Conservation (phyloP, 2,888 invertebrate species). For the Mimachlamys varia region DNA sequence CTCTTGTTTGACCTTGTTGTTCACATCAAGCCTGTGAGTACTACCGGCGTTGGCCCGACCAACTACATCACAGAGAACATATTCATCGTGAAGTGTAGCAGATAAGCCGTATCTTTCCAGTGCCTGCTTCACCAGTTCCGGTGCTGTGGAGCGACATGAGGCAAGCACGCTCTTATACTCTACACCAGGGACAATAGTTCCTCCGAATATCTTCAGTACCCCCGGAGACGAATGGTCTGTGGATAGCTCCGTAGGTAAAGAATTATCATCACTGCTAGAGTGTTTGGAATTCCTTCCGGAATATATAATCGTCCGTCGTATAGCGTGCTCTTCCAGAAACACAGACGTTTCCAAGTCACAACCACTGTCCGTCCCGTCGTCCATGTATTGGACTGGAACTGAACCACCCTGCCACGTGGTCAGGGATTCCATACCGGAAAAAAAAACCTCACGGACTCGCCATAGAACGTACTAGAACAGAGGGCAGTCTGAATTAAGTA, state of each 20-base stretch:
- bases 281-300: constrained; percentile 44
- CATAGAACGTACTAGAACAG: neutral
- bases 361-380: neutral
- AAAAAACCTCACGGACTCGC: neutral
- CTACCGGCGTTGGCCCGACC: constrained; percentile 60
- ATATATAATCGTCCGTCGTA: constrained; percentile 48
- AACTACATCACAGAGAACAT: constrained; percentile 77
- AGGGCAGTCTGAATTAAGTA: neutral
- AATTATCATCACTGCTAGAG: constrained; percentile 42
- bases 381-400: constrained; percentile 7
- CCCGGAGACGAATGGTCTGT: constrained; percentile 75
- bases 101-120: constrained; percentile 75
- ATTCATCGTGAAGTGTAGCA: constrained; percentile 60
- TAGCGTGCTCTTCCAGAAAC: constrained; percentile 49
- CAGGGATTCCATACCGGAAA: neutral
- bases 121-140: constrained; percentile 76
- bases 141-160: constrained; percentile 72
- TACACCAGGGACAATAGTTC: constrained; percentile 73
- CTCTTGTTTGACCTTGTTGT: neutral
- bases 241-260: constrained; percentile 67
- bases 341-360: constrained; percentile 48
- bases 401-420: neutral
- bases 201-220: constrained; percentile 76
- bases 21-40: constrained; percentile 39
- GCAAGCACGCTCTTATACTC: constrained; percentile 78